Conservation (phyloP, 2,888 invertebrate species). For the Dascillus cervinus region DNA sequence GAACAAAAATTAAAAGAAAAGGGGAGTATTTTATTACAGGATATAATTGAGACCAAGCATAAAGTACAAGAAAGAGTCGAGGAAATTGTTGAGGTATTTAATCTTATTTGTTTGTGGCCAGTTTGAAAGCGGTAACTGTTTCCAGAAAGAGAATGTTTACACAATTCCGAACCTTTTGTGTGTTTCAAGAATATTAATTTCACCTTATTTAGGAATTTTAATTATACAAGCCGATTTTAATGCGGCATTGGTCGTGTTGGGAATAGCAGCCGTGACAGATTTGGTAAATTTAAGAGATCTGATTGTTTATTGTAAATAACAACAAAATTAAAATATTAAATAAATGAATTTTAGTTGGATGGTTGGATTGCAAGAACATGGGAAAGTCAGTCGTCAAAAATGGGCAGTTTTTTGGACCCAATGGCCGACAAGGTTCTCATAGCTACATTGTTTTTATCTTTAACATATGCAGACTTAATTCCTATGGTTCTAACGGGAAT, state of each 20-base stretch:
- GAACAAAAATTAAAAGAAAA: conserved; percentile 51
- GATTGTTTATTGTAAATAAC: no score
- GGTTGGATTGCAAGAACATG: conserved; percentile 94
- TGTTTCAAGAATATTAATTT: conserved; percentile 71
- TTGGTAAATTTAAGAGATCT: conserved; percentile 51
- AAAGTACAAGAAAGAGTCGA: conserved; percentile 67
- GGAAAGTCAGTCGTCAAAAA: conserved; percentile 82
- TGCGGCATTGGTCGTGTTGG: conserved; percentile 73
- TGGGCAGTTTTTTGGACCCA: conserved; percentile 94
- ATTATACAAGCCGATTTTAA: conserved; percentile 76
- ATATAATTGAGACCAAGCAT: conserved; percentile 62
- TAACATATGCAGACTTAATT: conserved; percentile 79
- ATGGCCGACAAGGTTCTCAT: conserved; percentile 94
- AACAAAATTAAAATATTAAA: no score
- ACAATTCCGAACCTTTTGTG: conserved; percentile 93
- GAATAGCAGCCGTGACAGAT: conserved; percentile 86
- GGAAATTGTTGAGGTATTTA: conserved; percentile 62
- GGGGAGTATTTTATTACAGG: conserved; percentile 58
- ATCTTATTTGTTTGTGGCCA: background rate
- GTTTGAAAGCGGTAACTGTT: conserved; percentile 15
- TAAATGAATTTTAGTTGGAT: conserved; percentile 69
- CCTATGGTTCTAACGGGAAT: conserved; percentile 73
- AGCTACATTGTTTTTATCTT: conserved; percentile 76
- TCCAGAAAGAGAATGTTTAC: conserved; percentile 75
- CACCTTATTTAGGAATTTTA: conserved; percentile 84